phyloP scores from a whole-genome alignment of 2,888 invertebrate species.

The Entomobrya proxima region DNA sequence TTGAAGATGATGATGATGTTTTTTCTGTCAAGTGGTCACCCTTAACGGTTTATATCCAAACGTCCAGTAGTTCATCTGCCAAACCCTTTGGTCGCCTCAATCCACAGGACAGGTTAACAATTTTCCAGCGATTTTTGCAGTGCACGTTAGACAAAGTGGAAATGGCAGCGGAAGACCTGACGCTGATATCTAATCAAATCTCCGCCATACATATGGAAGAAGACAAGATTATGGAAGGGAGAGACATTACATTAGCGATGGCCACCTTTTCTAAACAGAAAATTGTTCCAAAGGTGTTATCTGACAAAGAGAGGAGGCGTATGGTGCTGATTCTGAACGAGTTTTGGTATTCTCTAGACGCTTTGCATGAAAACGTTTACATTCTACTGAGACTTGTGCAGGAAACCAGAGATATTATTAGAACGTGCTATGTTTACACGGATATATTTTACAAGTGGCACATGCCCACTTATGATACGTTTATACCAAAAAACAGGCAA shows the following conservation, averaged over 20 bases:
- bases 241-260: conserved; percentile 31
- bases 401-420: conserved; percentile 68
- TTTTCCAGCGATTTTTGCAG: conserved; percentile 55
- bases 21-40: conserved; percentile 66
- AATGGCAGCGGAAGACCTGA: conserved; percentile 60
- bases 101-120: conserved; percentile 54
- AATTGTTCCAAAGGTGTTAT: conserved; percentile 1
- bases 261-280: conserved; percentile 25
- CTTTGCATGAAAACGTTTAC: conserved; percentile 63
- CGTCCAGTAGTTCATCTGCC: background rate
- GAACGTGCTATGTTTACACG: conserved; percentile 69
- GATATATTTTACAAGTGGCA: conserved; percentile 70
- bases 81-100: conserved; percentile 41
- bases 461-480: conserved; percentile 66
- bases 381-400: conserved; percentile 57
- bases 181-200: conserved; percentile 24
- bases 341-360: conserved; percentile 64
- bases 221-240: background rate
- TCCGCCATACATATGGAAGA: background rate
- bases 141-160: conserved; percentile 55
- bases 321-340: conserved; percentile 42
- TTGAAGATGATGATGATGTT: conserved; percentile 55
- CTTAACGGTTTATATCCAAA: conserved; percentile 35
- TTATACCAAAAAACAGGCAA: conserved; percentile 25
- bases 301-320: conserved; percentile 1